Evolutionary conservation across 2,888 invertebrate genomes (phyloP).

Genomic region (Tetragnatha montana): DNA sequence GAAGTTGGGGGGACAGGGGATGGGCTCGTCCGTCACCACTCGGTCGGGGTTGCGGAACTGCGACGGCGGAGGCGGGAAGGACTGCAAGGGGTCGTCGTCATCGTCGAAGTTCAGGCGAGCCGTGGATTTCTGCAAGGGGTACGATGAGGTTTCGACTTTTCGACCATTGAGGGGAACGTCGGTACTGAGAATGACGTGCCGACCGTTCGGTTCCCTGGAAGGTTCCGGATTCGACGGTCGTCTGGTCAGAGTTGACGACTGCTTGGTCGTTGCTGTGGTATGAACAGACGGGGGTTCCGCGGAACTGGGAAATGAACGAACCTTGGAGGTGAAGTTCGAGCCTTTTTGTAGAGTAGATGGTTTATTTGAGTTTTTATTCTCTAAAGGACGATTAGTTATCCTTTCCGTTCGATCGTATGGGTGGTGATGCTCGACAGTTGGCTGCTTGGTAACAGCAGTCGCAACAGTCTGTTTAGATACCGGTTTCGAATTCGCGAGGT

Average conservation of each 20-base stretch:
- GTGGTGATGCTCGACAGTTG: too few relatives aligned
- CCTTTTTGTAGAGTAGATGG: too few relatives aligned
- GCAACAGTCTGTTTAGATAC: too few relatives aligned
- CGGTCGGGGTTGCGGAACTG: conserved; percentile 47
- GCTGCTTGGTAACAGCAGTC: too few relatives aligned
- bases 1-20: not conserved
- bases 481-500: too few relatives aligned
- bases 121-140: conserved; percentile 26
- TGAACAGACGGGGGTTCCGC: not conserved
- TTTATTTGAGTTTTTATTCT: too few relatives aligned
- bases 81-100: conserved; percentile 11
- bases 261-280: not conserved
- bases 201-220: too few relatives aligned
- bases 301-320: not conserved
- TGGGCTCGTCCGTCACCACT: conserved; percentile 4
- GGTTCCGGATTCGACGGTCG: too few relatives aligned
- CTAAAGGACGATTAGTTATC: too few relatives aligned
- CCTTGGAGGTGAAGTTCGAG: not conserved
- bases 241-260: too few relatives aligned
- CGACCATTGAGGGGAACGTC: not conserved
- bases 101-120: conserved; percentile 2
- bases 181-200: too few relatives aligned
- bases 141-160: not conserved
- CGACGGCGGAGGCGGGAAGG: conserved; percentile 28
- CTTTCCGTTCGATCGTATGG: too few relatives aligned